A percentile compares a stretch with the other conserved stretches of the same genome.
Conservation (phyloP, 2,888 invertebrate genomes). For the Xylocampa areola region DNA sequence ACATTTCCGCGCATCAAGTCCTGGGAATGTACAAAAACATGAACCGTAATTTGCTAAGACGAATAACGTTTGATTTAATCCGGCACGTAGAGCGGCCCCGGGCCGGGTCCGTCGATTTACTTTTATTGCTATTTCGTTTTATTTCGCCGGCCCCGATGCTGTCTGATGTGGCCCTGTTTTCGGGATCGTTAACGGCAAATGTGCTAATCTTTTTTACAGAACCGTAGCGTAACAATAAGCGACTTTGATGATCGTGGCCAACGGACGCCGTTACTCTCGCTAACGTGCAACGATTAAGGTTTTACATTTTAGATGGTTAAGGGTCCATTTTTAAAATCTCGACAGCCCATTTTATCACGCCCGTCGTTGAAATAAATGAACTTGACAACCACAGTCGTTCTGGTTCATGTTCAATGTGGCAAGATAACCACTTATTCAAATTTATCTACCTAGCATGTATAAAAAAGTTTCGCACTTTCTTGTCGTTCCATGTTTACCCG, state of each 20-base stretch:
- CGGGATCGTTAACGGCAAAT: slow-evolving; percentile 87
- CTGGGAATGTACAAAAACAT: slow-evolving; percentile 81
- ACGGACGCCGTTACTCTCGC: slow-evolving; percentile 74
- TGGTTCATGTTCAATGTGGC: slow-evolving; percentile 34
- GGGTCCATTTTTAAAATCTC: slow-evolving; percentile 63
- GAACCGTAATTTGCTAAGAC: slow-evolving; percentile 88
- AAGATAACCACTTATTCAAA: slow-evolving; percentile 48
- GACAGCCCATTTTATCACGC: slow-evolving; percentile 52
- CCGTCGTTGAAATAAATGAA: slow-evolving; percentile 57
- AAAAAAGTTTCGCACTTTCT: slow-evolving; percentile 37
- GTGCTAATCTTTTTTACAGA: slow-evolving; percentile 87
- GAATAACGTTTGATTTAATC: slow-evolving; percentile 89
- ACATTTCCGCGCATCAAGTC: slow-evolving; percentile 78
- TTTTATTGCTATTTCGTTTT: slow-evolving; percentile 88
- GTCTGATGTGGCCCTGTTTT: slow-evolving; percentile 86
- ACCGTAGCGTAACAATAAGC: slow-evolving; percentile 78
- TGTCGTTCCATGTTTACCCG: slow-evolving; percentile 53
- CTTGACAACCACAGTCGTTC: slow-evolving; percentile 49
- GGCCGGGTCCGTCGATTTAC: slow-evolving; percentile 84
- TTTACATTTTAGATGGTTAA: slow-evolving; percentile 72
- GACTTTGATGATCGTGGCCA: slow-evolving; percentile 74
- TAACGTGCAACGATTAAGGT: slow-evolving; percentile 79
- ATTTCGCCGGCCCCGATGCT: slow-evolving; percentile 77
- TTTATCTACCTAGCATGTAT: slow-evolving; percentile 32
- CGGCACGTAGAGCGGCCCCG: slow-evolving; percentile 80